Conservation (phyloP, 2,888 invertebrate species). For the Pyralis farinalis region DNA sequence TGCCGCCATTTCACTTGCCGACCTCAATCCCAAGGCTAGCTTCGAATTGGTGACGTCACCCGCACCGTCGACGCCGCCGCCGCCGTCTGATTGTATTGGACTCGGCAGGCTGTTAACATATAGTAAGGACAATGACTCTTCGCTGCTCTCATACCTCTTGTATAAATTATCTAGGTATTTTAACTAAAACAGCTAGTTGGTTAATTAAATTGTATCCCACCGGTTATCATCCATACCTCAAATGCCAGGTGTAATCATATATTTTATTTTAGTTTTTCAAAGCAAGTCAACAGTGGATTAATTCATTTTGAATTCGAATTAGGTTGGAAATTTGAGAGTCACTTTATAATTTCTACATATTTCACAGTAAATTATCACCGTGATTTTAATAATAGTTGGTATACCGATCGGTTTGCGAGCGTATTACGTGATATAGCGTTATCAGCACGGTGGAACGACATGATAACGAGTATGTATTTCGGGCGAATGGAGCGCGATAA, state of each 20-base stretch:
- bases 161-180: no score
- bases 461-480: conserved; percentile 62
- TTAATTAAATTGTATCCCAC: no score
- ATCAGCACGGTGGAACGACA: conserved; percentile 55
- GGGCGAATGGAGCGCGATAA: conserved; percentile 57
- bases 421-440: conserved; percentile 53
- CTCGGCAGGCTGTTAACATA: conserved; percentile 62
- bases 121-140: conserved; percentile 59
- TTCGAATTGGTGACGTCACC: conserved; percentile 63
- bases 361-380: conserved; percentile 10
- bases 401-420: conserved; percentile 45
- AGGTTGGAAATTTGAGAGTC: no score
- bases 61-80: conserved; percentile 36
- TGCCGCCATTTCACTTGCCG: conserved; percentile 62
- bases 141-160: conserved; percentile 24
- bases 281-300: no score
- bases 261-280: no score
- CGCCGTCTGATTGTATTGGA: conserved; percentile 63
- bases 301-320: no score
- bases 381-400: conserved; percentile 8
- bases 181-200: no score
- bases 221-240: no score
- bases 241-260: no score
- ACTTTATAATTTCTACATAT: no score
- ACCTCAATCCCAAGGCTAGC: conserved; percentile 75